A percentile compares a stretch with the other conserved stretches of the same genome.
Evolutionary conservation across 2,888 invertebrate species (phyloP).

Genomic region (Hydrotaea diabolus): DNA sequence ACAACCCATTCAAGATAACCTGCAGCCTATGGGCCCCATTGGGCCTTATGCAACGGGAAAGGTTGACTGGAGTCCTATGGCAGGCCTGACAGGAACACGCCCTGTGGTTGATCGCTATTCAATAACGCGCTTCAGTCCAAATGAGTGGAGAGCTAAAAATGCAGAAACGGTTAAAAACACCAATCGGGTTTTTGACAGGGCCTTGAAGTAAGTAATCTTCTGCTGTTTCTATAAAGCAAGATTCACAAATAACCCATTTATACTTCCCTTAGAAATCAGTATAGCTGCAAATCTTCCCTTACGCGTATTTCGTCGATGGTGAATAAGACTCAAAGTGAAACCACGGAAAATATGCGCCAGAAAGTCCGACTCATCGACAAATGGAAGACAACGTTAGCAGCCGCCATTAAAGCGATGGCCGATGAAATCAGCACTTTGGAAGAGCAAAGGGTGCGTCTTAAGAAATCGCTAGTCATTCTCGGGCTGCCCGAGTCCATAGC

Average conservation of each 20-base stretch:
- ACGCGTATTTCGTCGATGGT: constrained; percentile 85
- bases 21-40: constrained; percentile 82
- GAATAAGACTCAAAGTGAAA: constrained; percentile 86
- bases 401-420: constrained; percentile 85
- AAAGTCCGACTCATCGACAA: constrained; percentile 86
- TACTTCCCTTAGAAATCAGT: constrained; percentile 81
- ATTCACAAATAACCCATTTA: neutral
- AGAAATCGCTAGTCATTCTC: constrained; percentile 85
- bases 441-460: constrained; percentile 85
- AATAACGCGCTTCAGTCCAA: constrained; percentile 86
- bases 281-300: constrained; percentile 85
- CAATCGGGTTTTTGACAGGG: constrained; percentile 81
- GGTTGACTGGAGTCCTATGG: constrained; percentile 87
- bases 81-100: constrained; percentile 87
- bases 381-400: constrained; percentile 89
- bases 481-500: constrained; percentile 88
- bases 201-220: constrained; percentile 81
- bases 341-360: constrained; percentile 84
- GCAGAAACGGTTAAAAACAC: constrained; percentile 81
- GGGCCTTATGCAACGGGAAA: constrained; percentile 87
- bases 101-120: constrained; percentile 89
- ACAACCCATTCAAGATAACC: constrained; percentile 77
- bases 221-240: neutral
- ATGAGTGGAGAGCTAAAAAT: constrained; percentile 87
- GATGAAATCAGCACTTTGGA: constrained; percentile 87